These are phyloP conservation scores for Zaprionus inermis DNA, from an alignment of 1,140 invertebrate genomes.

Conservation along the genomic window DNA sequence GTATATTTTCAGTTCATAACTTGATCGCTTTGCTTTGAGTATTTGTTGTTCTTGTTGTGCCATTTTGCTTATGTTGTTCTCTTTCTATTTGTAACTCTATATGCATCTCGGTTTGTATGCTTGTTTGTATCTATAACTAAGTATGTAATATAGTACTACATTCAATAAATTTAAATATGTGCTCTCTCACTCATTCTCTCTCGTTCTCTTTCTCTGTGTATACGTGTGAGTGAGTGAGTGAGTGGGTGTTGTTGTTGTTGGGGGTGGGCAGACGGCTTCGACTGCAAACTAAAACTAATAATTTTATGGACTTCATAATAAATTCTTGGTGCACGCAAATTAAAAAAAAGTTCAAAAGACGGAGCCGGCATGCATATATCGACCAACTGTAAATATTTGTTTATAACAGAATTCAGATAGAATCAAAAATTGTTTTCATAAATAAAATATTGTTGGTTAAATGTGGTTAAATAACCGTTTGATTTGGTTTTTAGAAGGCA, in stretches of 20 bases:
- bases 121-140: slow-evolving; percentile 47
- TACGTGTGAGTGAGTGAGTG: no score
- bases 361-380: slow-evolving; percentile 85
- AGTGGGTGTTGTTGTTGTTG: slow-evolving; percentile 27
- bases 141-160: slow-evolving; percentile 12
- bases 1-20: slow-evolving; percentile 45
- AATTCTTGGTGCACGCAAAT: slow-evolving; percentile 64
- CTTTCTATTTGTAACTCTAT: slow-evolving; percentile 56
- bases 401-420: slow-evolving; percentile 50
- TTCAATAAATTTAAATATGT: slow-evolving; percentile 35
- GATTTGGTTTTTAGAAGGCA: slow-evolving; percentile 2
- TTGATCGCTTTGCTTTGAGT: slow-evolving; percentile 28
- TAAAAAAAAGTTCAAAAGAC: slow-evolving; percentile 84
- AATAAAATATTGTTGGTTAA: slow-evolving; percentile 34
- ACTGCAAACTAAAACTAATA: slow-evolving; percentile 60
- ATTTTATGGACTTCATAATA: slow-evolving; percentile 48
- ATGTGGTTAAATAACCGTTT: background rate
- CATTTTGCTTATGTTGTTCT: slow-evolving; percentile 49
- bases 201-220: no score
- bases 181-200: background rate
- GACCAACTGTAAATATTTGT: slow-evolving; percentile 84
- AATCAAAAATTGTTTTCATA: slow-evolving; percentile 46
- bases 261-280: slow-evolving; percentile 16
- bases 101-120: slow-evolving; percentile 51
- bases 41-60: slow-evolving; percentile 50